Percentiles rank a stretch among this genome's conserved stretches.
Conservation (phyloP, 2,888 invertebrate genomes). For the Falcaria lacertinaria region DNA sequence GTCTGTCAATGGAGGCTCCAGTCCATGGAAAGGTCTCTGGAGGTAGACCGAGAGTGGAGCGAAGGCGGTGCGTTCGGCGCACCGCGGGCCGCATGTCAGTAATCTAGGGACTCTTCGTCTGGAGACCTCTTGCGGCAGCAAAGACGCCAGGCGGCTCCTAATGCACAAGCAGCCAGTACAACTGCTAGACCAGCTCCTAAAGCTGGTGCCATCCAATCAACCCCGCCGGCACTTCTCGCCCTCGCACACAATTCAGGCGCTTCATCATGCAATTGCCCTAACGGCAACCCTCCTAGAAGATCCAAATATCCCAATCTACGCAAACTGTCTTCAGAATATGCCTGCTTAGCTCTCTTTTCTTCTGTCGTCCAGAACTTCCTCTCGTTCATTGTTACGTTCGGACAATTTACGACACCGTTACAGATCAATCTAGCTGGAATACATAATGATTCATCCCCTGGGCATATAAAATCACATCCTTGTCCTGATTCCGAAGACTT, state of each 20-base stretch:
- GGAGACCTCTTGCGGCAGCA: slow-evolving; percentile 81
- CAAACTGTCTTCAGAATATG: slow-evolving; percentile 80
- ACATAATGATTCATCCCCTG: slow-evolving; percentile 89
- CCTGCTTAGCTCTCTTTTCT: slow-evolving; percentile 74
- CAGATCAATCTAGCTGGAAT: slow-evolving; percentile 91
- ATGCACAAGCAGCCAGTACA: slow-evolving; percentile 75
- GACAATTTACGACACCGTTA: slow-evolving; percentile 93
- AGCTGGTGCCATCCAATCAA: slow-evolving; percentile 82
- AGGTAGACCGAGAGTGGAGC: slow-evolving; percentile 62
- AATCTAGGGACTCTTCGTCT: slow-evolving; percentile 81
- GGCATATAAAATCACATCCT: slow-evolving; percentile 92
- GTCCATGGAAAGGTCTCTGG: slow-evolving; percentile 67
- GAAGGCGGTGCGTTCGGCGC: slow-evolving; percentile 69
- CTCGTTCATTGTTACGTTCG: slow-evolving; percentile 82
- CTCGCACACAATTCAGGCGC: slow-evolving; percentile 86
- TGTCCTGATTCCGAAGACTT: slow-evolving; percentile 56
- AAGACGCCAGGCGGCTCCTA: slow-evolving; percentile 80
- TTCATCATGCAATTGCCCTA: slow-evolving; percentile 84
- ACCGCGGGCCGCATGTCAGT: slow-evolving; percentile 80
- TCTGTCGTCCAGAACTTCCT: slow-evolving; percentile 70
- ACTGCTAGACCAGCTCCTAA: slow-evolving; percentile 81
- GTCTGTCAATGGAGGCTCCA: slow-evolving; percentile 79
- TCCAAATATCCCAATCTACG: slow-evolving; percentile 79
- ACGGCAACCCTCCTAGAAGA: slow-evolving; percentile 56
- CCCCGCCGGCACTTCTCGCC: slow-evolving; percentile 62